Percentiles rank a stretch among this genome's conserved stretches.
Conservation (phyloP, 1,140 invertebrate species). For the Oppia nitens region DNA sequence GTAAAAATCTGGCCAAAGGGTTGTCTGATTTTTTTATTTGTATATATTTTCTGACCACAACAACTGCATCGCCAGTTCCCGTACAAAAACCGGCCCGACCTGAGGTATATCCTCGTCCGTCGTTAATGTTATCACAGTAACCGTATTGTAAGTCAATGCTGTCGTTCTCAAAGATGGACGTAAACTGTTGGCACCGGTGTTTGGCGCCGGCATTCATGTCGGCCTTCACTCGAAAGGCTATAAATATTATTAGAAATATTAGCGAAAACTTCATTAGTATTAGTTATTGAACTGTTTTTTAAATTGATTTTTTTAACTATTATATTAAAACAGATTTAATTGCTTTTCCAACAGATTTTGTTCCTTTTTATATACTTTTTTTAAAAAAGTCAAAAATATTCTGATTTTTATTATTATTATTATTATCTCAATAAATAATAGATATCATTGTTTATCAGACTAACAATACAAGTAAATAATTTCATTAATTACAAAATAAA, state of each 20-base stretch:
- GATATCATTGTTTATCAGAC: no score
- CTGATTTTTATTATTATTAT: no score
- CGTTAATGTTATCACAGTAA: slow-evolving; percentile 8
- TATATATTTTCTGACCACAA: slow-evolving; percentile 3
- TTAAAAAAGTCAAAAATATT: no score
- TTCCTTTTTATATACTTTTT: no score
- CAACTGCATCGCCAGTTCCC: slow-evolving; percentile 3
- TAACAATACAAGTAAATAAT: no score
- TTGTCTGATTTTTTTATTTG: neutral
- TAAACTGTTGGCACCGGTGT: neutral
- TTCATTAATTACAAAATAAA: no score
- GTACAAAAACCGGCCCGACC: slow-evolving; percentile 6
- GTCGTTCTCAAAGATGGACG: neutral
- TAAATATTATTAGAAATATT: neutral
- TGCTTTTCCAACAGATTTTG: no score
- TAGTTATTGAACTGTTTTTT: neutral
- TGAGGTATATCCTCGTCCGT: slow-evolving; percentile 8
- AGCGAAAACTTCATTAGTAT: neutral
- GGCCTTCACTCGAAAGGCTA: neutral
- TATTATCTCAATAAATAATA: no score
- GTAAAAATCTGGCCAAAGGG: slow-evolving; percentile 7
- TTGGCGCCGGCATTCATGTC: neutral
- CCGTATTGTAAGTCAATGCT: slow-evolving; percentile 5
- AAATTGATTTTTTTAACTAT: neutral
- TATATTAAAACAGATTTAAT: no score